These are phyloP conservation scores for Aphrophora alni DNA, from an alignment of 2,888 invertebrate species.

Conservation along the genomic window DNA sequence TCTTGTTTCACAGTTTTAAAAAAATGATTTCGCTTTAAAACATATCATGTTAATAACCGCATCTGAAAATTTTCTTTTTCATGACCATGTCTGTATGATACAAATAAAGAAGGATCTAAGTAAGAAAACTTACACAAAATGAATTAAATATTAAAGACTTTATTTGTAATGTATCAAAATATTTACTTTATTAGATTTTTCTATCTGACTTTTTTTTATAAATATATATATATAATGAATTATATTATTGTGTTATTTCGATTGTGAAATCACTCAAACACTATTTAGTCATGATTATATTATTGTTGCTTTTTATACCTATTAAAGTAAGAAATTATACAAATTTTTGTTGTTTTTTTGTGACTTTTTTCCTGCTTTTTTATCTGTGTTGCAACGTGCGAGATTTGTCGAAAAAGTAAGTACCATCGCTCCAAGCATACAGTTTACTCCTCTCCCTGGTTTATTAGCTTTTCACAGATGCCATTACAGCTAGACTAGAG, in stretches of 20 bases:
- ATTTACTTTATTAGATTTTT: constrained; percentile 6
- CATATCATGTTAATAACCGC: background rate
- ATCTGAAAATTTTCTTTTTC: background rate
- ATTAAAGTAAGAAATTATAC: constrained; percentile 40
- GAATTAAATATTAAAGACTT: background rate
- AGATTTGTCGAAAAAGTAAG: too few relatives aligned
- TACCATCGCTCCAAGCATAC: too few relatives aligned
- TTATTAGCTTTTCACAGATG: too few relatives aligned
- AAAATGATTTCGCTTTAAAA: background rate
- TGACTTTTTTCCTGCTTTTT: too few relatives aligned
- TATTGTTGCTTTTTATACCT: constrained; percentile 47
- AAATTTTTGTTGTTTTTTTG: background rate
- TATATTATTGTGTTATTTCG: constrained; percentile 17
- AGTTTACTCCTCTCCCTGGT: too few relatives aligned
- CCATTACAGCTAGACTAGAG: too few relatives aligned
- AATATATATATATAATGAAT: constrained; percentile 34
- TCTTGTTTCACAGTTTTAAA: background rate
- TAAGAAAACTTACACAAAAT: background rate
- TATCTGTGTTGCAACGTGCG: too few relatives aligned
- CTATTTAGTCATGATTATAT: constrained; percentile 43
- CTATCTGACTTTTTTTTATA: constrained; percentile 32
- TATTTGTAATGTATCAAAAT: background rate
- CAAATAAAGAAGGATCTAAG: background rate
- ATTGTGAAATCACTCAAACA: constrained; percentile 5
- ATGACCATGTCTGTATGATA: background rate